Evolutionary conservation across 2,888 invertebrate species (phyloP), one percentile per base, ranked within the genome.

Genomic region (Epinotia brunnichana): DNA sequence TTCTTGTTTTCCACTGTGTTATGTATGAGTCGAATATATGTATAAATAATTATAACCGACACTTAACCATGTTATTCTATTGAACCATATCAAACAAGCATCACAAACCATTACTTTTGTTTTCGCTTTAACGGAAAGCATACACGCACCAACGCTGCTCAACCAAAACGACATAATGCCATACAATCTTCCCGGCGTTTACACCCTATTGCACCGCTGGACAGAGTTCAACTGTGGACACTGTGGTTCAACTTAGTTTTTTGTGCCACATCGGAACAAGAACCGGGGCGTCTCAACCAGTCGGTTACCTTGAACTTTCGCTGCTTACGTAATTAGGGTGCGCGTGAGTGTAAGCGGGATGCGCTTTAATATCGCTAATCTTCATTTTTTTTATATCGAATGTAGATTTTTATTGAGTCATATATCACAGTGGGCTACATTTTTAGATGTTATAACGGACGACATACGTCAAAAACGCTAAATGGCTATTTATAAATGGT

Each of bases 251-350:
- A 44, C 56, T 4, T 29, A 17, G 72, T 61, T 72, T 72, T 72
- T 72, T 72, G 72, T 72, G 72, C 72, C 56, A 56, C 15, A 48
- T 72, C n/a, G 24, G 48, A 62, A 62, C 48, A 41, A 67, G 63
- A 53, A 21, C n/a, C 53, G 19, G 54, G 17, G 51, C 61, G 35
- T 48, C 53, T 66, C 80, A 83, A 82, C 87, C 83, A 84, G 87
- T 82, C 83, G 63, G 67, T 73, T 62, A 79, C 87, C 87, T 87
- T 87, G 87, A 87, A 84, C 85, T 87, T 83, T 82, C 69, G 62
- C 64, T 54, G 24, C 68, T 81, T 78, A 80, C 79, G 78, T 82
- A 82, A 72, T 35, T 35, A 54, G 3, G n/a, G 67, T 24, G 51
- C 5, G 48, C 11, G 56, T 24, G 7, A 41, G 66, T 66, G 66